Evolutionary conservation across 2,888 invertebrate species (phyloP).

Genomic region (Meliscaeva auricollis): DNA sequence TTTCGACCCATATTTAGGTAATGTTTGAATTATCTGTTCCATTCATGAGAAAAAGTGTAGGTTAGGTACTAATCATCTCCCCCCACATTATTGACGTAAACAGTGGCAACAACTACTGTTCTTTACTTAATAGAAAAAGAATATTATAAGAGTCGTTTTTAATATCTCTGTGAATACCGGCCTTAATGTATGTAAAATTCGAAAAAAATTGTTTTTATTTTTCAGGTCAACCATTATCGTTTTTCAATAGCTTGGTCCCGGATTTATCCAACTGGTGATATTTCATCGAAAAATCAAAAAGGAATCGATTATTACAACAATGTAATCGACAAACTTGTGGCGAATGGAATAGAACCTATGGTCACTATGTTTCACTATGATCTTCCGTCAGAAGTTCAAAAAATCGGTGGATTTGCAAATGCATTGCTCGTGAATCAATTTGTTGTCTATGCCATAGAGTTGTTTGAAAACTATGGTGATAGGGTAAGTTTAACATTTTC

Average conservation of each 20-base stretch:
- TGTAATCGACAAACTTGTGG: constrained; percentile 86
- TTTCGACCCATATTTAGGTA: too few species aligned
- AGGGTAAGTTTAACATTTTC: too few species aligned
- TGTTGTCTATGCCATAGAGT: constrained; percentile 84
- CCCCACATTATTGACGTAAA: too few species aligned
- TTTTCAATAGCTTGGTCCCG: constrained; percentile 88
- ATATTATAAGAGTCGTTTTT: too few species aligned
- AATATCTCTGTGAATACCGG: too few species aligned
- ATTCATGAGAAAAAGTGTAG: too few species aligned
- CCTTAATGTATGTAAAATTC: too few species aligned
- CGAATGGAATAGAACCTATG: constrained; percentile 86
- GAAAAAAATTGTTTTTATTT: not conserved
- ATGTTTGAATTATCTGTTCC: too few species aligned
- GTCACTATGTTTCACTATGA: constrained; percentile 86
- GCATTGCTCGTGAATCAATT: constrained; percentile 84
- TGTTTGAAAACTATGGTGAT: constrained; percentile 84
- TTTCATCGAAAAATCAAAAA: constrained; percentile 82
- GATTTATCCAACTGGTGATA: constrained; percentile 86
- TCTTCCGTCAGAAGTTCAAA: constrained; percentile 85
- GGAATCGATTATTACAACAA: constrained; percentile 86
- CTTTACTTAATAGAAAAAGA: too few species aligned
- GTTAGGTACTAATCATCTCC: too few species aligned
- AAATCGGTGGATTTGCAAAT: constrained; percentile 85
- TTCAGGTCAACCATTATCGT: constrained; percentile 84
- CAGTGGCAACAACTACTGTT: too few species aligned